Conservation (phyloP, 1,140 invertebrate genomes). For the Lordiphosa collinella region DNA sequence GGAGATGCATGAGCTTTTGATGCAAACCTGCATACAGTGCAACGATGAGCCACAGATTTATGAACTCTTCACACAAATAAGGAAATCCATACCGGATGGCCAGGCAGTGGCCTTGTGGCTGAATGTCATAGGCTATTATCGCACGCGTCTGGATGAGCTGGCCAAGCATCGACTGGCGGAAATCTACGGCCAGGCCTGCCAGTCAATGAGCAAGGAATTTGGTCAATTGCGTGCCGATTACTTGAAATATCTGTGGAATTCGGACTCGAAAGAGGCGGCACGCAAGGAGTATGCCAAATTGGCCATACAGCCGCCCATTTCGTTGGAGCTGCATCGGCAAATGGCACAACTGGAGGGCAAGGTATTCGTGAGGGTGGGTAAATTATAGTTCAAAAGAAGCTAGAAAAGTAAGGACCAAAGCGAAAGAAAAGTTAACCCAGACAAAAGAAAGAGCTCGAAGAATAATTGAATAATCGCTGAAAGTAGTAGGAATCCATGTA, state of each 20-base stretch:
- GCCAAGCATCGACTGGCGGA: slow-evolving; percentile 38
- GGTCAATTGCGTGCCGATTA: slow-evolving; percentile 54
- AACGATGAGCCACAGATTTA: slow-evolving; percentile 45
- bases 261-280: slow-evolving; percentile 43
- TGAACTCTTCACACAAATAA: slow-evolving; percentile 51
- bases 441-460: too few relatives aligned
- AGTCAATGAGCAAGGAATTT: slow-evolving; percentile 50
- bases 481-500: too few relatives aligned
- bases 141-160: slow-evolving; percentile 29
- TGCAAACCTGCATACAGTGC: slow-evolving; percentile 49
- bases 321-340: slow-evolving; percentile 60
- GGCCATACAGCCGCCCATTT: slow-evolving; percentile 57
- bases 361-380: slow-evolving; percentile 21
- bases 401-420: too few relatives aligned
- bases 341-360: slow-evolving; percentile 61
- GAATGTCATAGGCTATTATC: slow-evolving; percentile 54
- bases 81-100: slow-evolving; percentile 26
- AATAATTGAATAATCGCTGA: too few relatives aligned
- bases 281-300: slow-evolving; percentile 60
- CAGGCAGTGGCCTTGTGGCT: slow-evolving; percentile 46
- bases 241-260: slow-evolving; percentile 58
- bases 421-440: too few relatives aligned
- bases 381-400: too few relatives aligned
- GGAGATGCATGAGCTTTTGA: slow-evolving; percentile 56
- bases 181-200: slow-evolving; percentile 57